Conservation (phyloP, 2,797 vertebrate genomes). For the Ptychobarbus kaznakovi region DNA sequence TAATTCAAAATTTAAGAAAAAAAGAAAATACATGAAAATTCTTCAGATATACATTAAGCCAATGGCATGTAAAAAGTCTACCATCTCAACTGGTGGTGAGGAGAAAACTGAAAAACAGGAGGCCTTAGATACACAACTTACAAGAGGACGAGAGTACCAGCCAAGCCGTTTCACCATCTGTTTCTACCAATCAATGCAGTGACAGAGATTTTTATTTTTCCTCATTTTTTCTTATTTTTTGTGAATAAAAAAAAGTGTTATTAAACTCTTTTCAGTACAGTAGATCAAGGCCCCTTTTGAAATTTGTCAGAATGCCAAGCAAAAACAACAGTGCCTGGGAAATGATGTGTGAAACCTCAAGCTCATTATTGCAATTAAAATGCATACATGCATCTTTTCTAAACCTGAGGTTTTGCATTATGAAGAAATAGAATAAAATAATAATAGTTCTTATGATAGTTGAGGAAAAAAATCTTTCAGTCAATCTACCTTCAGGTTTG, state of each 20-base stretch:
- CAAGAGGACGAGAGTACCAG: constrained; percentile 73
- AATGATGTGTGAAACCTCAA: constrained; percentile 76
- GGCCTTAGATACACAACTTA: constrained; percentile 86
- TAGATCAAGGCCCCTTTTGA: constrained; percentile 79
- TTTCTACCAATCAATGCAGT: constrained; percentile 68
- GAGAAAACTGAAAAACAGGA: constrained; percentile 78
- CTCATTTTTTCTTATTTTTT: constrained; percentile 44
- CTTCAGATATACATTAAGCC: constrained; percentile 81
- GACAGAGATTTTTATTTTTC: constrained; percentile 66
- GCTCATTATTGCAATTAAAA: constrained; percentile 81
- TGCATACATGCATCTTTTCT: constrained; percentile 72
- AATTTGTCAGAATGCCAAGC: constrained; percentile 79
- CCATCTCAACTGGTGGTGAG: constrained; percentile 85
- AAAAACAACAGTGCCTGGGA: constrained; percentile 73
- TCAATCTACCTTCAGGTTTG: constrained; percentile 66
- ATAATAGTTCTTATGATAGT: constrained; percentile 57
- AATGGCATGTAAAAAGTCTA: constrained; percentile 82
- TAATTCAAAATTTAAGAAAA: constrained; percentile 78
- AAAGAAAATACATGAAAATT: constrained; percentile 80
- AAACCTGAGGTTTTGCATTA: constrained; percentile 77
- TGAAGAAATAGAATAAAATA: constrained; percentile 68
- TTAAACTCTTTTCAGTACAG: constrained; percentile 66
- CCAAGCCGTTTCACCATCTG: constrained; percentile 66
- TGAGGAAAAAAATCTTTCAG: constrained; percentile 50
- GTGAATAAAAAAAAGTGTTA: constrained; percentile 64